Evolutionary conservation across 2,888 invertebrate species (phyloP), one percentile per base, ranked within the genome.

Genomic region (Augochlorella aurata): DNA sequence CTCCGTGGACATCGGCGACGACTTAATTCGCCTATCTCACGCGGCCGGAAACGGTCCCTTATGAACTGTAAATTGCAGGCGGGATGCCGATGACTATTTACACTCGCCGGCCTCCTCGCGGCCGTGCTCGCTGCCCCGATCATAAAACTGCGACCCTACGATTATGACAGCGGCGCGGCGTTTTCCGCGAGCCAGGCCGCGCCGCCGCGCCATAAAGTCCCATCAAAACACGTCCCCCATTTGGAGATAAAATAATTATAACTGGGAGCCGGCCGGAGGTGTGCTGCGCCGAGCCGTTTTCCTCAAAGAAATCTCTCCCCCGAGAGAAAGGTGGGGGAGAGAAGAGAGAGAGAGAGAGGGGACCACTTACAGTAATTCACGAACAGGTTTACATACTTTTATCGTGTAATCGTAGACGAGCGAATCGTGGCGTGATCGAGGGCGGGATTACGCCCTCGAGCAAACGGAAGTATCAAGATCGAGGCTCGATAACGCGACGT

Each of bases 401-500:
- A 84, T 85, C 83, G 80, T 76, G 87, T 83, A 88, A 87, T 84
- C 86, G 86, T 83, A 84, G 88, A 88, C 88, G 88, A 84, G 88
- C 76, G 85, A 77, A 83, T 84, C 83, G 86, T 71, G 81, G 86
- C 75, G 78, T 84, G 86, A 88, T 88, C 86, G 85, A 82, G 86
- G 83, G 81, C 86, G 85, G 88, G 86, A 89, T 88, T 89, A 88
- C 87, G 87, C 87, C 87, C 87, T 85, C 87, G 78, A 79, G 86
- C 83, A 80, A 87, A 88, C 89, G 88, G 89, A 88, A 89, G 86
- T 87, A 92, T 92, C 90, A 88, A 89, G 90, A 91, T 91, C 87
- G 87, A 88, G 87, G 82, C 75, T 5, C 83, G 91, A 91, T 91
- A 91, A 90, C 83, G 85, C 85, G 88, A 86, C 85, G 88, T 85